Percentiles rank a stretch among this genome's conserved stretches.
These are phyloP conservation scores for Macheiramphus alcinus DNA, from an alignment of 2,113 vertebrate genomes.

Conservation along the genomic window DNA sequence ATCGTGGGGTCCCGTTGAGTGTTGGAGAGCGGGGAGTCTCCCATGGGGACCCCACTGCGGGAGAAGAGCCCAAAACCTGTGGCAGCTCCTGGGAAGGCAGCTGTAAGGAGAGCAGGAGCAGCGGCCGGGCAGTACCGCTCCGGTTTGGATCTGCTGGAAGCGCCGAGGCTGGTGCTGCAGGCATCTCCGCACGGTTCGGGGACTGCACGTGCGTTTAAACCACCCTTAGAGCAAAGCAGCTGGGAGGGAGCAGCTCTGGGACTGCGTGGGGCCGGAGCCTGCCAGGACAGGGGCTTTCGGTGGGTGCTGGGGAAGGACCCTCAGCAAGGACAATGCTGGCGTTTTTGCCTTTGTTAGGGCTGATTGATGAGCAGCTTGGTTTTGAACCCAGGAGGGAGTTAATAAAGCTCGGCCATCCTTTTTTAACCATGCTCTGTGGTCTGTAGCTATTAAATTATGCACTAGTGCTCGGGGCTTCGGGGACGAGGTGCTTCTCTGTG, in stretches of 20 bases:
- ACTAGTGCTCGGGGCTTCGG: background rate
- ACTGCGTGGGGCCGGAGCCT: background rate
- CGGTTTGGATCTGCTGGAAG: background rate
- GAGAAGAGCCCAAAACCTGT: background rate
- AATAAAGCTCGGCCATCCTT: background rate
- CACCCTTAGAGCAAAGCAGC: background rate
- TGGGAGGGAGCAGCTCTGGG: background rate
- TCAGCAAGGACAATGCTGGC: background rate
- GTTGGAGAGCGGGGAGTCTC: background rate
- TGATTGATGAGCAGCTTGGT: background rate
- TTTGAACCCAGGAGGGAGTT: background rate
- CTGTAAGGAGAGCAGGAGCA: background rate
- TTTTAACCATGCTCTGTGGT: background rate
- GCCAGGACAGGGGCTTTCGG: background rate
- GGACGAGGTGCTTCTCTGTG: background rate
- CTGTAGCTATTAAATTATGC: conserved; percentile 11
- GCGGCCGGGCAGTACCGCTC: background rate
- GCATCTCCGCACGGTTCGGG: background rate
- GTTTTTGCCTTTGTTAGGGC: background rate
- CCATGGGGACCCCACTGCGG: rapidly evolving
- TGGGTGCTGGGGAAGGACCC: background rate
- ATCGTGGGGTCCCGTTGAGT: rapidly evolving
- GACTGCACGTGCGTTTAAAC: rapidly evolving
- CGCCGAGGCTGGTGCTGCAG: background rate
- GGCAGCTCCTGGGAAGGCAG: background rate